Evolutionary conservation across 2,797 vertebrate genomes (phyloP).

Genomic region (Limosa lapponica): DNA sequence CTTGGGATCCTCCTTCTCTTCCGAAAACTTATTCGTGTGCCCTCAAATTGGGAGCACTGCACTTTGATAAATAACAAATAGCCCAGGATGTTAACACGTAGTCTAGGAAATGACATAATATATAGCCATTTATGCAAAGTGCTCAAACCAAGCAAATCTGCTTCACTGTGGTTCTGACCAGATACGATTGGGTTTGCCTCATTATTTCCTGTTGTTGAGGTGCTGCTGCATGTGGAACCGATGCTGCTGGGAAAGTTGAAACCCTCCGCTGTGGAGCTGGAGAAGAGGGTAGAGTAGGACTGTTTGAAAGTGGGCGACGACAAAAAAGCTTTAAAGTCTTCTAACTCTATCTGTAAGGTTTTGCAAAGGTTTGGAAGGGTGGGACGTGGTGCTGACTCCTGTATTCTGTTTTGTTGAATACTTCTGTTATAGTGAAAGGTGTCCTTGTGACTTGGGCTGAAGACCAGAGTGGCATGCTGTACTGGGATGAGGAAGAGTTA

Average conservation of each 20-base stretch:
- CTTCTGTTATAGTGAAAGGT: background rate
- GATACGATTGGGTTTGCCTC: background rate
- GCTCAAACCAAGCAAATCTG: background rate
- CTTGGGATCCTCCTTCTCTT: background rate
- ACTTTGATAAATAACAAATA: background rate
- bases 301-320: rapidly evolving
- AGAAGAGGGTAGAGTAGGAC: background rate
- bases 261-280: background rate
- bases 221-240: background rate
- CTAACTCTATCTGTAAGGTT: background rate
- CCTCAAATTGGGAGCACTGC: background rate
- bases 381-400: background rate
- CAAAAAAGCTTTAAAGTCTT: background rate
- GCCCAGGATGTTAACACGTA: background rate
- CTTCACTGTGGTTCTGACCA: background rate
- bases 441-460: background rate
- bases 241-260: background rate
- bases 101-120: background rate
- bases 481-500: background rate
- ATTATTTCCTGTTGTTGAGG: background rate
- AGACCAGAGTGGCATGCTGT: background rate
- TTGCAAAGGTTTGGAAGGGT: background rate
- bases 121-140: background rate
- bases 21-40: background rate
- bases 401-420: background rate